These are phyloP conservation scores for Dinocampus coccinellae DNA, from an alignment of 2,888 invertebrate species.

Conservation along the genomic window DNA sequence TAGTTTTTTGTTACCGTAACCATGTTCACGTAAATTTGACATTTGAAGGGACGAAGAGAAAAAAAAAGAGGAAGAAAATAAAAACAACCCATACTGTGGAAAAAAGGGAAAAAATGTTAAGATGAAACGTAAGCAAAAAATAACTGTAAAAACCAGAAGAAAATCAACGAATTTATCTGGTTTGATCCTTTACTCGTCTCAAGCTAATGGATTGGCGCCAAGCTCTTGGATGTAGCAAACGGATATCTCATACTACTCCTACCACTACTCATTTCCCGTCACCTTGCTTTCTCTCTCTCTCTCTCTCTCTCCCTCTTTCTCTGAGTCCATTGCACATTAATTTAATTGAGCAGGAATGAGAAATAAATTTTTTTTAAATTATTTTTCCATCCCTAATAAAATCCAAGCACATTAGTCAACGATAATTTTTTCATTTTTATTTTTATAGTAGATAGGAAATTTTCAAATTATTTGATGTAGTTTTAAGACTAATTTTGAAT, in stretches of 20 bases:
- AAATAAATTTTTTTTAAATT: neutral
- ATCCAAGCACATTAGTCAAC: neutral
- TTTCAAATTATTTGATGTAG: neutral
- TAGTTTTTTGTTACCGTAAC: neutral
- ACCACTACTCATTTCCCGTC: neutral
- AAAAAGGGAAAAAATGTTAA: neutral
- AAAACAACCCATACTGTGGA: too few species aligned
- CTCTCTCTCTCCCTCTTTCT: neutral
- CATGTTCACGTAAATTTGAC: neutral
- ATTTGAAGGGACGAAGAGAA: too few species aligned
- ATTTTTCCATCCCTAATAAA: neutral
- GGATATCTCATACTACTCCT: neutral
- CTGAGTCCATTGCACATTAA: neutral
- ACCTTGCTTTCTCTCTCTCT: too few species aligned
- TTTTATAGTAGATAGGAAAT: too few species aligned
- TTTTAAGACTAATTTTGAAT: constrained; percentile 4
- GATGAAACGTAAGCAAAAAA: neutral
- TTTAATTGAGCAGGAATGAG: neutral
- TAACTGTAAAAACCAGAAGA: neutral
- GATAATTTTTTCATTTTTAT: neutral
- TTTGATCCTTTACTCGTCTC: neutral
- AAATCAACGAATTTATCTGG: neutral
- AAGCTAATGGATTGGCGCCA: constrained; percentile 14
- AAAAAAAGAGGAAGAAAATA: neutral
- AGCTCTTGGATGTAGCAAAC: neutral